Conservation (phyloP, 2,888 invertebrate genomes). For the Scaptomyza polygonia region DNA sequence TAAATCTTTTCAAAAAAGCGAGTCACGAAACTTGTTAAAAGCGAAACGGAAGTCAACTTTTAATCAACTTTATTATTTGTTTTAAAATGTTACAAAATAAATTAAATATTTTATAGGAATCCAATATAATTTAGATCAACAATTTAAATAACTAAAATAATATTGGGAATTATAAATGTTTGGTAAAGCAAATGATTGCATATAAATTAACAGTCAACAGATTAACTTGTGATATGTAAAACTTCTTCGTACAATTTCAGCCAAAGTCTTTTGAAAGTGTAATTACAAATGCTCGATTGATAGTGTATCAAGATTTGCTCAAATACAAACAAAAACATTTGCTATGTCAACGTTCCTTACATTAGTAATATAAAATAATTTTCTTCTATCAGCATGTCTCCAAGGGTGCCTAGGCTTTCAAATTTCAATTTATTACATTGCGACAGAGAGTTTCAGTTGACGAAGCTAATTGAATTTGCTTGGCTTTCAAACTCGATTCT, state of each 20-base stretch:
- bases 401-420: neutral
- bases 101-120: constrained; percentile 2
- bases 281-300: constrained; percentile 7
- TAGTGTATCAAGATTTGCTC: neutral
- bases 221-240: neutral
- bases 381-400: neutral
- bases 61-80: constrained; percentile 5
- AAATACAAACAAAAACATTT: neutral
- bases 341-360: neutral
- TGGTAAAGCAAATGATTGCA: neutral
- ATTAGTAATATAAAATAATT: neutral
- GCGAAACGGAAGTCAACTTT: constrained; percentile 5
- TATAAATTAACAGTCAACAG: neutral
- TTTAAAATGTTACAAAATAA: neutral
- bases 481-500: constrained; percentile 38
- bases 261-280: neutral
- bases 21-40: neutral
- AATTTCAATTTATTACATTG: neutral
- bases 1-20: constrained; percentile 14
- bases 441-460: constrained; percentile 22
- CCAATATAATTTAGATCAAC: neutral
- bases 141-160: neutral
- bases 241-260: neutral
- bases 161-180: neutral
- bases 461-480: constrained; percentile 60